A percentile compares a stretch with the other conserved stretches of the same genome.
Evolutionary conservation across 2,888 invertebrate species (phyloP).

Genomic region (Lasioglossum calceatum): DNA sequence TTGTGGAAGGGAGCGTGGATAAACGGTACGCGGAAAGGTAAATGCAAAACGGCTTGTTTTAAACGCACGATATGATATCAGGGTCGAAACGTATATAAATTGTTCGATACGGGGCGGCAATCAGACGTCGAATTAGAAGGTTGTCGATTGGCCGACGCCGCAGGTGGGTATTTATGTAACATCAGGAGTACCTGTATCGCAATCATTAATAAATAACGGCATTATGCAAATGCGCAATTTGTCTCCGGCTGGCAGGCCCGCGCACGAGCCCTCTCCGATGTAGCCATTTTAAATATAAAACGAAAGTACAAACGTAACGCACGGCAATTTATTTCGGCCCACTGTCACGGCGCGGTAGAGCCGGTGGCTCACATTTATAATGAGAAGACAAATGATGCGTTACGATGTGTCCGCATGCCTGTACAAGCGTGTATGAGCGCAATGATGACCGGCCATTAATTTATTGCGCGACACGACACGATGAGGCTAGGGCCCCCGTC

Average conservation of each 20-base stretch:
- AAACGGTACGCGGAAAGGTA: not conserved
- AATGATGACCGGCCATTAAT: conserved; percentile 74
- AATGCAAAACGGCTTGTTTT: conserved; percentile 11
- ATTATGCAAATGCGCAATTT: conserved; percentile 82
- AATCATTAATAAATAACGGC: conserved; percentile 81
- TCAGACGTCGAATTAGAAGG: conserved; percentile 71
- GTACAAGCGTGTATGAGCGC: conserved; percentile 67
- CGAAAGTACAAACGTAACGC: conserved; percentile 80
- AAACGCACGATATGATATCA: conserved; percentile 35
- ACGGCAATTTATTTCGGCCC: conserved; percentile 77
- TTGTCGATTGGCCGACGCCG: conserved; percentile 69
- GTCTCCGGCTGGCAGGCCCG: conserved; percentile 72
- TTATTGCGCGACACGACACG: conserved; percentile 65
- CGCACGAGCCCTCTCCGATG: conserved; percentile 55
- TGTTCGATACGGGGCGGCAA: conserved; percentile 37
- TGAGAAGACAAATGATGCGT: conserved; percentile 78
- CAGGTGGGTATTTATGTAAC: conserved; percentile 71
- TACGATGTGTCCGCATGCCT: conserved; percentile 66
- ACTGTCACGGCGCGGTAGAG: conserved; percentile 70
- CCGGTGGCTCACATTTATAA: conserved; percentile 78
- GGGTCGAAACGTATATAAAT: conserved; percentile 45
- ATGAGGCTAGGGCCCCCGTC: conserved; percentile 67
- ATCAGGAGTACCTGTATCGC: conserved; percentile 65
- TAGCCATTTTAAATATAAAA: conserved; percentile 80
- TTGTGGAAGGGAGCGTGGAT: not conserved